Percentiles rank a stretch among this genome's conserved stretches.
Conservation (phyloP, 2,113 vertebrate species). For the Natator depressus region DNA sequence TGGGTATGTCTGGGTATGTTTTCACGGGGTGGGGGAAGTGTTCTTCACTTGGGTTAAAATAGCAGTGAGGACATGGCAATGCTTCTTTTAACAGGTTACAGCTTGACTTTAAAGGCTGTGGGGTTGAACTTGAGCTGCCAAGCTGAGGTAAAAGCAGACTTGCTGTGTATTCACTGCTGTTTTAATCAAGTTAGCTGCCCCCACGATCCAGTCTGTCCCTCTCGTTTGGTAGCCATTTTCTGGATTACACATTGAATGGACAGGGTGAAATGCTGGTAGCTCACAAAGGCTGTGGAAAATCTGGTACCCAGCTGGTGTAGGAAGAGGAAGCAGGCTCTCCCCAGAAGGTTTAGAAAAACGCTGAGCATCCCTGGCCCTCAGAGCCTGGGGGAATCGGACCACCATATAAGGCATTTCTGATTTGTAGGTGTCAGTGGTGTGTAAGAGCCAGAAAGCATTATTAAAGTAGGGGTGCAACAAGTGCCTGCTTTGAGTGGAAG, state of each 20-base stretch:
- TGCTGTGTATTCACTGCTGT: too few relatives aligned
- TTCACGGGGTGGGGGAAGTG: too few relatives aligned
- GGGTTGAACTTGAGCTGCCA: neutral
- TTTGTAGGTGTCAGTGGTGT: neutral
- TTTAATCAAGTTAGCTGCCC: neutral
- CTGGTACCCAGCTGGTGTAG: neutral
- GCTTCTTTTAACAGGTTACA: too few relatives aligned
- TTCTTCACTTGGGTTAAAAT: too few relatives aligned
- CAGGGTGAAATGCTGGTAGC: neutral
- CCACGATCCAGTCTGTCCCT: neutral
- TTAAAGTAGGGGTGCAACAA: neutral
- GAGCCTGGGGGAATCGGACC: neutral
- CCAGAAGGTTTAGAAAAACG: neutral
- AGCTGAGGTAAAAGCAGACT: neutral
- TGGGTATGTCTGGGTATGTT: neutral
- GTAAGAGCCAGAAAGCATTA: neutral
- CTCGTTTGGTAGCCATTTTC: accelerated
- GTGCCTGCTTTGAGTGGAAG: neutral
- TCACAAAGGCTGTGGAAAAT: neutral
- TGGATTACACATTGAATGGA: neutral
- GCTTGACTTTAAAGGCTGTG: neutral
- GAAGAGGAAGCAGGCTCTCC: neutral
- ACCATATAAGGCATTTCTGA: neutral
- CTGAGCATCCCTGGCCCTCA: neutral
- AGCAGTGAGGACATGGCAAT: too few relatives aligned